These are phyloP conservation scores for Orthosia gothica DNA, from an alignment of 2,888 invertebrate genomes.

Conservation along the genomic window DNA sequence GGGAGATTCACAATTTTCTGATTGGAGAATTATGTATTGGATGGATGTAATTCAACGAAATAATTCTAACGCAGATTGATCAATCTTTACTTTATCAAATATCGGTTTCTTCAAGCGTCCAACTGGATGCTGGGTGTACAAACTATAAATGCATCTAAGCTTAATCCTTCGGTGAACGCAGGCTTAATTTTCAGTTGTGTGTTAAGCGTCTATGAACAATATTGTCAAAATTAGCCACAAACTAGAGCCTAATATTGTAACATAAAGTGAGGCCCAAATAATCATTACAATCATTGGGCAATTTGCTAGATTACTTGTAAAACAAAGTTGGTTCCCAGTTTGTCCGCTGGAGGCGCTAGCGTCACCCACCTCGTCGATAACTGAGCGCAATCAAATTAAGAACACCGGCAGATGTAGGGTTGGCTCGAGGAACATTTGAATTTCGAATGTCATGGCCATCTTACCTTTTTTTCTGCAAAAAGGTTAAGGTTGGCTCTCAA, in stretches of 20 bases:
- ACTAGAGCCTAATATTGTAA: constrained; percentile 12
- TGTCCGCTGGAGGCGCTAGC: constrained; percentile 30
- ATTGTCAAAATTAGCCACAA: constrained; percentile 9
- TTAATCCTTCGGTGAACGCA: too few relatives aligned
- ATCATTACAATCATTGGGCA: constrained; percentile 27
- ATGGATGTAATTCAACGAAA: not conserved
- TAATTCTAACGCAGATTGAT: not conserved
- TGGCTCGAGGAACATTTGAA: constrained; percentile 28
- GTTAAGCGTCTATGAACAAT: not conserved
- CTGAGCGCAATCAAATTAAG: constrained; percentile 62
- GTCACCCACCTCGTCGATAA: constrained; percentile 43
- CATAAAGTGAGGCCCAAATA: constrained; percentile 14
- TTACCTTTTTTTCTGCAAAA: constrained; percentile 5
- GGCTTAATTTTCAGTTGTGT: too few relatives aligned
- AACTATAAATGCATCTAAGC: too few relatives aligned
- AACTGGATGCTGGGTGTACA: too few relatives aligned
- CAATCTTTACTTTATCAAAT: not conserved
- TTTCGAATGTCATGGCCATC: constrained; percentile 30
- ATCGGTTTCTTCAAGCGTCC: not conserved
- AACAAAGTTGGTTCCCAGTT: constrained; percentile 55
- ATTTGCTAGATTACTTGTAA: constrained; percentile 56
- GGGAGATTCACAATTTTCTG: not conserved
- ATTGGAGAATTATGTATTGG: not conserved
- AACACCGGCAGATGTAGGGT: constrained; percentile 38
- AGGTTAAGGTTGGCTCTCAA: not conserved